Base-by-base conservation (phyloP, 2,888 invertebrate genomes). In the Beris chalybata region DNA sequence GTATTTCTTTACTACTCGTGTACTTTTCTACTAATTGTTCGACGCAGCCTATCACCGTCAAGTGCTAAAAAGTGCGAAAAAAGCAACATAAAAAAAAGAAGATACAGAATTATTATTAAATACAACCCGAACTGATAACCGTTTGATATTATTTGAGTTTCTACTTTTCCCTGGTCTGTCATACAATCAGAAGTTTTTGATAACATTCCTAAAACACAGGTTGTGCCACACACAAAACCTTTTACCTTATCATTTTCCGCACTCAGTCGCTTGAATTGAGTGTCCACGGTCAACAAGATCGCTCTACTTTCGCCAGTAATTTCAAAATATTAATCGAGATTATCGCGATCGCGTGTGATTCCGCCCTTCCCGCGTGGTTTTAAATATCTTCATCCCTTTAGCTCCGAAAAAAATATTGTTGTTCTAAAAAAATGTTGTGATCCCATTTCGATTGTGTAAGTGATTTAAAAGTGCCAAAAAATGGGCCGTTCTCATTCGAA, bases 401-500 rank as follows among this genome's bases (percentile, higher is more conserved):
- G 22, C 3, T 22, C 22, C 3, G 3, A 38, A 7, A 38, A 38
- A 38, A n/a, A n/a, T n/a, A n/a, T n/a, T n/a, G n/a, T n/a, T n/a
- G n/a, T n/a, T 38, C 3, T 38, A 4, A 3, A 3, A 7, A 38
- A 22, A 22, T 22, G 22, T 22, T 38, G 38, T 38, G 38, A 38
- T 3, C 38, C 38, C 5, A 38, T 38, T 38, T 7, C 9, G 38
- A 38, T 3, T 38, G 9, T 38, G 38, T 38, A 9, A 38, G 38
- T 38, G 38, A 38, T 38, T 38, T 38, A 45, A 59, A 69, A 44
- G 7, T 22, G 29, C 12, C 12, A 12, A 44, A 67, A 44, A 54
- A 80, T 80, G 80, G 80, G 80, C 43, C 75, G 75, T 61, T 74
- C 74, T 52, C 76, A 76, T 68, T 79, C 81, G 4, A 77, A 75